A percentile compares a stretch with the other conserved stretches of the same genome.
phyloP scores from a whole-genome alignment of 2,113 vertebrate genomes.

The Madoqua kirkii region DNA sequence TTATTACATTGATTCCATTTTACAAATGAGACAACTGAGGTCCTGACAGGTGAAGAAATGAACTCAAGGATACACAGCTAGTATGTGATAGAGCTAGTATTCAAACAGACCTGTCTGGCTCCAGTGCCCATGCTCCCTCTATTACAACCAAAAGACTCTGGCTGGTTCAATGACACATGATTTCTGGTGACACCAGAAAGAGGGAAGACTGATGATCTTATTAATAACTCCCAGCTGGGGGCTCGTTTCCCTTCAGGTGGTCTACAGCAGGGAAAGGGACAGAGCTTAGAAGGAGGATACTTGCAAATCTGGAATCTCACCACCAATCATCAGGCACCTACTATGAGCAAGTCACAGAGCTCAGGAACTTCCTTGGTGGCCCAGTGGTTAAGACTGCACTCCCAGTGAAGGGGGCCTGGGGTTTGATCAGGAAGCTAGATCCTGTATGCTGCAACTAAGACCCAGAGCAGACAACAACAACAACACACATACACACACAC shows the following conservation, averaged over 20 bases:
- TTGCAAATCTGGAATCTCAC: neutral
- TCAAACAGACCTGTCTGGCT: neutral
- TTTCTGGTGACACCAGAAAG: neutral
- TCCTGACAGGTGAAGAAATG: neutral
- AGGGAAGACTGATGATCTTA: neutral
- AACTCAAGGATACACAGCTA: neutral
- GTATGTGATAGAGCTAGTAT: neutral
- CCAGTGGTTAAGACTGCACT: neutral
- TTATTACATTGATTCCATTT: neutral
- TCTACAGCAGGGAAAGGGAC: neutral
- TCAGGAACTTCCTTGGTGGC: neutral
- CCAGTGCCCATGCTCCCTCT: neutral
- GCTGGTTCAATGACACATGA: neutral
- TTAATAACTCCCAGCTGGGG: neutral
- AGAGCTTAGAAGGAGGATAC: neutral
- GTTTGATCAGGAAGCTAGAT: neutral
- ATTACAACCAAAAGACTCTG: neutral
- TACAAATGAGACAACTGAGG: neutral
- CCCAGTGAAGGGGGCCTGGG: neutral
- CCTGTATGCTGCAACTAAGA: neutral
- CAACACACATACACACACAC: neutral
- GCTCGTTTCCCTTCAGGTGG: neutral
- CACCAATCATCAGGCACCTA: neutral
- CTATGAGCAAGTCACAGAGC: neutral
- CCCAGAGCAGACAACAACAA: neutral